Conservation (phyloP, 1,140 invertebrate species). For the Brachionus asplanchnoidis region DNA sequence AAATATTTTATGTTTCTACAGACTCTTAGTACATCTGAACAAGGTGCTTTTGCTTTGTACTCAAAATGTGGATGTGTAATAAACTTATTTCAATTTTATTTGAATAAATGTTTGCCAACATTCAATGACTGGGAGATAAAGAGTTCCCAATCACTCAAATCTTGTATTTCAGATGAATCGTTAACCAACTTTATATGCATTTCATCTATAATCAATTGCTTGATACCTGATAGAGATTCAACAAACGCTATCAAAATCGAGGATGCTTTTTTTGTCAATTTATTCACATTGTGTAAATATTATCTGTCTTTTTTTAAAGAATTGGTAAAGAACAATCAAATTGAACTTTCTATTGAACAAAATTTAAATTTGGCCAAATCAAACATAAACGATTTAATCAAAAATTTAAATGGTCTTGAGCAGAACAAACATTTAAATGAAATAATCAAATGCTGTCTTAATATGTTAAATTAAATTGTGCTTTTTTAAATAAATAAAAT, state of each 20-base stretch:
- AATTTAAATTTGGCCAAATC: background rate
- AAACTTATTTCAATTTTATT: conserved; percentile 7
- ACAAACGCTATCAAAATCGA: background rate
- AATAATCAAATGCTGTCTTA: background rate
- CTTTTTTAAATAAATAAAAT: no score
- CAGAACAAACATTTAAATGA: conserved; percentile 4
- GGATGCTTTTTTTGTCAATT: background rate
- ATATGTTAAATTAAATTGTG: background rate
- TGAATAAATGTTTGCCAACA: background rate
- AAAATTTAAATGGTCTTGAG: background rate
- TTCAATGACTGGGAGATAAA: conserved; percentile 27
- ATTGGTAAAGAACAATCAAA: background rate
- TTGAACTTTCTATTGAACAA: background rate
- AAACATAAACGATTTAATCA: background rate
- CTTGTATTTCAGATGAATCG: background rate
- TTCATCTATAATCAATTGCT: conserved; percentile 6
- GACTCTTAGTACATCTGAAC: conserved; percentile 11
- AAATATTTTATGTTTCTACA: background rate
- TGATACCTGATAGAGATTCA: conserved; percentile 9
- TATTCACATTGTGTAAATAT: conserved; percentile 31
- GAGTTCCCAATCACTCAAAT: background rate
- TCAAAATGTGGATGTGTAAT: background rate
- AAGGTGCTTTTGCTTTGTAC: background rate
- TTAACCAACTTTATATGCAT: conserved; percentile 5
- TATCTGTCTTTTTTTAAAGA: background rate